Conservation (phyloP, 2,888 invertebrate species). For the Brenthis ino region DNA sequence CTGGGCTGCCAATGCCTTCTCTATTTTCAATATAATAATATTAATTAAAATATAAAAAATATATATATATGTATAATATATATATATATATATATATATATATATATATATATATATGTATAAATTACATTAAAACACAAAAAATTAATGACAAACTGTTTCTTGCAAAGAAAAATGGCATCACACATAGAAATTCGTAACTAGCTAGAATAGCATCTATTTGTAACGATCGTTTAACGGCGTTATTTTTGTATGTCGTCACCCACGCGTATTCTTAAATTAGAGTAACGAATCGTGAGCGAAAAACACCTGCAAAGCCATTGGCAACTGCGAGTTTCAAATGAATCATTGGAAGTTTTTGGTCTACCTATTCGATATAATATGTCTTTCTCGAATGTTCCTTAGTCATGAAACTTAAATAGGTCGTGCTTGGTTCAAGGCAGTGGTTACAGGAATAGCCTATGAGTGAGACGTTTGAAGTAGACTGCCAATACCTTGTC, state of each 20-base stretch:
- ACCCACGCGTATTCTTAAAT: conserved; percentile 31
- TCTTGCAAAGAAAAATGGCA: background rate
- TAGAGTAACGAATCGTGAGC: conserved; percentile 26
- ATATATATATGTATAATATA: too few species aligned
- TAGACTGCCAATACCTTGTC: conserved; percentile 58
- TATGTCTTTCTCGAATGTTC: conserved; percentile 51
- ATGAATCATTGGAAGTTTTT: conserved; percentile 35
- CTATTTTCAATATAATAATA: too few species aligned
- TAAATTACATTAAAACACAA: too few species aligned
- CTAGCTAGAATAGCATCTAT: conserved; percentile 32
- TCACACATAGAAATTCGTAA: background rate
- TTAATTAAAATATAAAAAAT: too few species aligned
- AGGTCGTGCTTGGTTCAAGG: conserved; percentile 76
- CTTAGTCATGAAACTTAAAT: conserved; percentile 63
- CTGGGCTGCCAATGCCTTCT: too few species aligned
- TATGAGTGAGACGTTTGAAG: conserved; percentile 68
- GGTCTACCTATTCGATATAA: conserved; percentile 13
- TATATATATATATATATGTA: too few species aligned
- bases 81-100: too few species aligned
- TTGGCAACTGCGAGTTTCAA: conserved; percentile 19
- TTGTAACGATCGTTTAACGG: conserved; percentile 36
- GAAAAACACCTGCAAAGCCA: conserved; percentile 31
- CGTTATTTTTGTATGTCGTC: conserved; percentile 18
- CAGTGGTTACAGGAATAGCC: conserved; percentile 65
- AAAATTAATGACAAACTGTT: too few species aligned